Evolutionary conservation across 2,888 invertebrate genomes (phyloP).

Genomic region (Mantis religiosa): DNA sequence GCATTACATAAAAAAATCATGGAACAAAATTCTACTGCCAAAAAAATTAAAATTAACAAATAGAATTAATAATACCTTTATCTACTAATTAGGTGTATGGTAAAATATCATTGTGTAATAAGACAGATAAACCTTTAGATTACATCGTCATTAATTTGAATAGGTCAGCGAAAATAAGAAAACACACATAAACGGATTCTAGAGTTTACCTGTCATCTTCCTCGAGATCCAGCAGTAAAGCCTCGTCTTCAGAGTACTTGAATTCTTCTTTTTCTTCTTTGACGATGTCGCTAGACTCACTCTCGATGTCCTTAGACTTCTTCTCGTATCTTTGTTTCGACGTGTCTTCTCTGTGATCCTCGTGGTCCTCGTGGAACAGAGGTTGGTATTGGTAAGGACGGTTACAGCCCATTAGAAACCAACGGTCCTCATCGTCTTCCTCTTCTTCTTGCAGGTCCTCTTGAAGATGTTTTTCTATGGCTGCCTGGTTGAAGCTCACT

Average conservation of each 20-base stretch:
- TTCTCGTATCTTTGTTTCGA: not conserved
- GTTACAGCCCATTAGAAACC: conserved; percentile 19
- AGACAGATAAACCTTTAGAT: no score
- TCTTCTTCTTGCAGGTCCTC: not conserved
- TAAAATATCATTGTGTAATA: no score
- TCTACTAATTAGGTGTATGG: no score
- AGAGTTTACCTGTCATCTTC: not conserved
- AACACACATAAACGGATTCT: not conserved
- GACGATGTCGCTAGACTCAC: not conserved
- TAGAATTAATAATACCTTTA: no score
- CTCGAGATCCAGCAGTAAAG: not conserved
- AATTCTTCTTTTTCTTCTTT: not conserved
- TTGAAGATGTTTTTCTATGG: not conserved
- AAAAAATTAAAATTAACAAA: no score
- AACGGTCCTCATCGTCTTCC: not conserved
- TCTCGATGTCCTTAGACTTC: not conserved
- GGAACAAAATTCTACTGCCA: no score
- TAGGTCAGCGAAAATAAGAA: no score
- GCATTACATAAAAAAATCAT: no score
- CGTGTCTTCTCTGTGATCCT: not conserved
- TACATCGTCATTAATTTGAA: no score
- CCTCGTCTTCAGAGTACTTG: conserved; percentile 10
- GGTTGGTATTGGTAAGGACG: conserved; percentile 24
- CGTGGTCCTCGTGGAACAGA: not conserved
- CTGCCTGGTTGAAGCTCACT: conserved; percentile 8